Conservation (phyloP, 2,113 vertebrate genomes). For the Rhinolophus sinicus region DNA sequence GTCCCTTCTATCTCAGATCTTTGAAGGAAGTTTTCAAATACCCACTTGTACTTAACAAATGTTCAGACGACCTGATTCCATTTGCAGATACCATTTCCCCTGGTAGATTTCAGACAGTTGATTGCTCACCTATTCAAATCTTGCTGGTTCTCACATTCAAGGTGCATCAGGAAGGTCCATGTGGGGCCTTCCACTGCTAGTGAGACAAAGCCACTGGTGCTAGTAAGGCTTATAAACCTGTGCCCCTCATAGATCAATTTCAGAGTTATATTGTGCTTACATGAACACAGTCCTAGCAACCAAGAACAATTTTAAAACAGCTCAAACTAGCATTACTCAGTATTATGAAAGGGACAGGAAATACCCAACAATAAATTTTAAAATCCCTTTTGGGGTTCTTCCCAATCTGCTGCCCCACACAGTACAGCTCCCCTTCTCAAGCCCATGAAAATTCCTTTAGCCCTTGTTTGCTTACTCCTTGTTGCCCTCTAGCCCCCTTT, state of each 20-base stretch:
- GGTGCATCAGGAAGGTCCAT: background rate
- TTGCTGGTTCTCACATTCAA: background rate
- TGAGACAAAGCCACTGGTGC: background rate
- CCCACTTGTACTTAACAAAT: background rate
- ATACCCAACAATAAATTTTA: background rate
- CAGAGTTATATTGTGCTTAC: background rate
- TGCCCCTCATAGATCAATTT: constrained; percentile 8
- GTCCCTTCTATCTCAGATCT: background rate
- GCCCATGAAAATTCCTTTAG: background rate
- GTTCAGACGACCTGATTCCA: background rate
- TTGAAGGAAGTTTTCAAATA: background rate
- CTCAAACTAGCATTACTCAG: constrained; percentile 1
- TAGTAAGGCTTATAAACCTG: constrained; percentile 6
- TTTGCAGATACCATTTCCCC: background rate
- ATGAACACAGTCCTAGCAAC: background rate
- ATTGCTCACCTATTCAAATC: background rate
- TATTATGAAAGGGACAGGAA: background rate
- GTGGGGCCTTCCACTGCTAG: background rate
- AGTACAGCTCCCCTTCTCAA: background rate
- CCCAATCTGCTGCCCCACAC: background rate
- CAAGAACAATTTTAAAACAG: constrained; percentile 17
- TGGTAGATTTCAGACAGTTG: background rate
- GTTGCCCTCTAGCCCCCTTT: background rate
- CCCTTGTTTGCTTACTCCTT: background rate
- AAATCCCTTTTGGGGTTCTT: background rate